These are phyloP conservation scores for Parazoanthus darwini DNA, from an alignment of 92 coral and sea anemone genomes.

Conservation along the genomic window DNA sequence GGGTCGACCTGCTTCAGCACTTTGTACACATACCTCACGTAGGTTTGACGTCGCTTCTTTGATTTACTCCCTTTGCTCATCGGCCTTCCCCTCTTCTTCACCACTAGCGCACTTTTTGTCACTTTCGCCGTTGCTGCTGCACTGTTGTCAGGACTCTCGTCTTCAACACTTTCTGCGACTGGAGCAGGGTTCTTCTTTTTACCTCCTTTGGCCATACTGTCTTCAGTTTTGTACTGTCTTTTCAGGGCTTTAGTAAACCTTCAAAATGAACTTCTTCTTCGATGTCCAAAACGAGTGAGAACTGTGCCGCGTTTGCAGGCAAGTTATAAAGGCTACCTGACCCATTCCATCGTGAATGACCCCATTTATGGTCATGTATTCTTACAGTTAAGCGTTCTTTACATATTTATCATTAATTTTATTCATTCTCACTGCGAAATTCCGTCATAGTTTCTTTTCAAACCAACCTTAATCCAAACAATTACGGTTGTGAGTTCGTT, in stretches of 20 bases:
- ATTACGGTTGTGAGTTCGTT: neutral
- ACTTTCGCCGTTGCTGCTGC: neutral
- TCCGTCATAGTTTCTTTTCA: neutral
- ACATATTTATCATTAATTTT: neutral
- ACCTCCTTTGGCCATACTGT: neutral
- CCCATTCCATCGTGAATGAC: neutral
- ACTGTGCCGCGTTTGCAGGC: neutral
- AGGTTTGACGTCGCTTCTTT: conserved; percentile 2
- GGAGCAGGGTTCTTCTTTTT: conserved; percentile 2
- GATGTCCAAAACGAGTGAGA: neutral
- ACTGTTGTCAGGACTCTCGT: neutral
- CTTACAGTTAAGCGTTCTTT: neutral
- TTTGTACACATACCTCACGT: conserved; percentile 1
- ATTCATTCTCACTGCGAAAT: neutral
- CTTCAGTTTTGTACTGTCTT: neutral
- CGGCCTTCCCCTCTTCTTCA: neutral
- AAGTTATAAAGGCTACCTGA: neutral
- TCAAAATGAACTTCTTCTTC: neutral
- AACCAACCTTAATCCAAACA: neutral
- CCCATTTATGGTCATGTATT: neutral
- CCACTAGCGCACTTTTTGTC: neutral
- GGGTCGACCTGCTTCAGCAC: conserved; percentile 22
- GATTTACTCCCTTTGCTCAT: neutral
- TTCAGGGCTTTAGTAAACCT: neutral
- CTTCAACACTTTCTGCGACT: neutral